These are phyloP conservation scores for Lagorchestes hirsutus DNA, from an alignment of 2,797 vertebrate species.

Conservation along the genomic window DNA sequence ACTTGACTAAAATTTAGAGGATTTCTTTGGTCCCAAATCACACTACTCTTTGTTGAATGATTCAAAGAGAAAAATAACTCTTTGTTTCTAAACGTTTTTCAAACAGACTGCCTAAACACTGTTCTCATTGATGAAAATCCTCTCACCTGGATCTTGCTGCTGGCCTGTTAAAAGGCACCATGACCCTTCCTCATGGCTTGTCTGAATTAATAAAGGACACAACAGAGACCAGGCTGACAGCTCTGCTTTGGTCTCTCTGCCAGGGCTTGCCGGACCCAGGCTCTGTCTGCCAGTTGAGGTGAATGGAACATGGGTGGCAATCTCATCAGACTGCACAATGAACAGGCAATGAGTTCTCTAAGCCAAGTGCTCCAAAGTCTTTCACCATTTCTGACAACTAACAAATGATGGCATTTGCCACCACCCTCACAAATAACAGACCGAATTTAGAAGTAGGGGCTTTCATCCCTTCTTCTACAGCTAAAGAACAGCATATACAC, in stretches of 20 bases:
- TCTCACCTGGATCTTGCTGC: slow-evolving; percentile 1
- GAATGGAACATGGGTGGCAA: background rate
- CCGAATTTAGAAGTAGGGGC: background rate
- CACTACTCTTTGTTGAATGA: slow-evolving; percentile 3
- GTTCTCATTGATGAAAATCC: slow-evolving; percentile 24
- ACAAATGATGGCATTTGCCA: slow-evolving; percentile 34
- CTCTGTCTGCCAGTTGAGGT: background rate
- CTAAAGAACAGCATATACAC: background rate
- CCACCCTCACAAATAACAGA: background rate
- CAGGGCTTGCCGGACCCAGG: background rate
- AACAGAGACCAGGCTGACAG: background rate
- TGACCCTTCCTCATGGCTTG: slow-evolving; percentile 27
- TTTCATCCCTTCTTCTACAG: slow-evolving; percentile 13
- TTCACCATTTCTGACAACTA: background rate
- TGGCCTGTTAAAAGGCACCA: slow-evolving; percentile 26
- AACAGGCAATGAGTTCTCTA: background rate
- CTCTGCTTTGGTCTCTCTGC: slow-evolving; percentile 14
- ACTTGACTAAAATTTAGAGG: background rate
- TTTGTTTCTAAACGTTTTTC: slow-evolving; percentile 23
- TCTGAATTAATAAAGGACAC: slow-evolving; percentile 34
- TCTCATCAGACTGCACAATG: background rate
- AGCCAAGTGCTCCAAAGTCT: background rate
- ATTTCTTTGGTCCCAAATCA: background rate
- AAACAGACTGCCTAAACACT: background rate
- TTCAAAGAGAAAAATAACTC: slow-evolving; percentile 5